These are phyloP conservation scores for Drosophila mettleri DNA, from an alignment of 2,888 invertebrate genomes.

Conservation along the genomic window DNA sequence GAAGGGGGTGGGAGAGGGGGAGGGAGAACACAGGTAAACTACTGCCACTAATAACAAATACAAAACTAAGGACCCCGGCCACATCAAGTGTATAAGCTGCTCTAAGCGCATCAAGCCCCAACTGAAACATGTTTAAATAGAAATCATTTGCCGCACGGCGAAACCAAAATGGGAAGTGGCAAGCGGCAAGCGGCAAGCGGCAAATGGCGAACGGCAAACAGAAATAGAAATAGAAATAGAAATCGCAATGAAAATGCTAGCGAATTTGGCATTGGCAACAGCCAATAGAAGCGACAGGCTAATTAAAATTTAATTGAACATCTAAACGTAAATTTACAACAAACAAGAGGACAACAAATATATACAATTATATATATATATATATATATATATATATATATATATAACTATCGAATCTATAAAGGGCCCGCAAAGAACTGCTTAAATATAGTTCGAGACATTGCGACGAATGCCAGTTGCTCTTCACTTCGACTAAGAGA, in stretches of 20 bases:
- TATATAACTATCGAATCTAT: slow-evolving; percentile 4
- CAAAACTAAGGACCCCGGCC: slow-evolving; percentile 39
- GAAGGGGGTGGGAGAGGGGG: neutral
- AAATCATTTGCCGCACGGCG: slow-evolving; percentile 33
- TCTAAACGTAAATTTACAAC: slow-evolving; percentile 72
- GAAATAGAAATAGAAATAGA: neutral
- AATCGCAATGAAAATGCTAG: neutral
- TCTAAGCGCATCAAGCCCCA: slow-evolving; percentile 35
- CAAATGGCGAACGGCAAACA: neutral
- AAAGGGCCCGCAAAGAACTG: neutral
- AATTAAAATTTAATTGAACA: slow-evolving; percentile 79
- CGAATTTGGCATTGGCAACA: slow-evolving; percentile 7
- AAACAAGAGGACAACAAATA: slow-evolving; percentile 43
- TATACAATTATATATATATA: neutral
- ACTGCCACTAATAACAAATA: slow-evolving; percentile 32
- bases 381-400: neutral
- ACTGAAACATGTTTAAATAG: slow-evolving; percentile 46
- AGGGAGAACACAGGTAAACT: neutral
- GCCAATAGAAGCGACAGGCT: slow-evolving; percentile 54
- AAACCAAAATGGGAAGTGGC: neutral
- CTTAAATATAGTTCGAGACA: neutral
- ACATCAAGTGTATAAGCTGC: slow-evolving; percentile 46
- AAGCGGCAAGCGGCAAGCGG: neutral
- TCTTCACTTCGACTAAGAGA: neutral
- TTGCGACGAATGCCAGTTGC: slow-evolving; percentile 21